These are phyloP conservation scores for Catocala sponsa DNA, from an alignment of 2,888 invertebrate genomes.

Conservation along the genomic window DNA sequence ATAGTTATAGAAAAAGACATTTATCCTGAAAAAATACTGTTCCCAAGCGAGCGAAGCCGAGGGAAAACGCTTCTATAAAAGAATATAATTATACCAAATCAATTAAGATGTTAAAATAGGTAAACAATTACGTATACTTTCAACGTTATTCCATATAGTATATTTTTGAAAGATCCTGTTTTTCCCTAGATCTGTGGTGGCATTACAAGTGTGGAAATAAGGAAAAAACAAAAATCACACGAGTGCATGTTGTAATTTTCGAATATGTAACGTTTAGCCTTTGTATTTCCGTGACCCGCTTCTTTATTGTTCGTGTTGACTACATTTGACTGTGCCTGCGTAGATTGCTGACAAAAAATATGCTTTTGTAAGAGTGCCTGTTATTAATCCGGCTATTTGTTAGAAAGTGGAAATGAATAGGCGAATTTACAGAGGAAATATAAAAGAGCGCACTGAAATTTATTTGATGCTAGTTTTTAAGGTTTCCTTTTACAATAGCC, in stretches of 20 bases:
- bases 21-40: too few species aligned
- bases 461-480: neutral
- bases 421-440: neutral
- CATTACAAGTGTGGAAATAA: conserved; percentile 16
- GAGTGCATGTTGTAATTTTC: conserved; percentile 28
- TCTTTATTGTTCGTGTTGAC: conserved; percentile 18
- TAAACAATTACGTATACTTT: too few species aligned
- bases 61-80: too few species aligned
- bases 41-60: too few species aligned
- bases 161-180: neutral
- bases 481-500: too few species aligned
- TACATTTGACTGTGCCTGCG: conserved; percentile 9
- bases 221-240: conserved; percentile 20
- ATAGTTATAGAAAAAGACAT: too few species aligned
- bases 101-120: too few species aligned
- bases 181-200: neutral
- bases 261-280: conserved; percentile 24
- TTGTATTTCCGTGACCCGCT: conserved; percentile 14
- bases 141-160: too few species aligned
- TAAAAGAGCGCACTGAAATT: neutral
- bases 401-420: conserved; percentile 7
- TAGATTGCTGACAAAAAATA: conserved; percentile 6
- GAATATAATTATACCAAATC: too few species aligned
- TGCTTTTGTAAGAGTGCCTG: neutral
- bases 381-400: conserved; percentile 11